Percentiles rank a stretch among this genome's conserved stretches.
Conservation (phyloP, 2,113 vertebrate genomes). For the Spizaetus ornatus region DNA sequence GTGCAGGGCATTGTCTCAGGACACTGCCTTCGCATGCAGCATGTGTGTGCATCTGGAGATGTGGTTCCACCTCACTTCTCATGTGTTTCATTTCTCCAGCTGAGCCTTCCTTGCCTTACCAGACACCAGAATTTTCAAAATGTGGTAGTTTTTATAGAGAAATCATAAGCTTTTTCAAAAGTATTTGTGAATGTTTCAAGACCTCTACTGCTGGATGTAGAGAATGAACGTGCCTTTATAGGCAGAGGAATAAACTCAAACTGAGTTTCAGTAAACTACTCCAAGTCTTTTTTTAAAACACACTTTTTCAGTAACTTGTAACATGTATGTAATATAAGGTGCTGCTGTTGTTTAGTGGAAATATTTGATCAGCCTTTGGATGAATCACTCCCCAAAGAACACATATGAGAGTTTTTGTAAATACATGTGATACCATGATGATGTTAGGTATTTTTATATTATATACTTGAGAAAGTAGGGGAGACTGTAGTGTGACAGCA, state of each 20-base stretch:
- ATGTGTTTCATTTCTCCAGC: neutral
- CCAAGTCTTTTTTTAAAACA: neutral
- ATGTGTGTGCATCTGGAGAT: neutral
- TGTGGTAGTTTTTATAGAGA: neutral
- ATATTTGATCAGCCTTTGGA: neutral
- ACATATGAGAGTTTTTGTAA: neutral
- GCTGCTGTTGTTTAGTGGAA: neutral
- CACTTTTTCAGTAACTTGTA: neutral
- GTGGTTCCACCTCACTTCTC: neutral
- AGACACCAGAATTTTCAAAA: neutral
- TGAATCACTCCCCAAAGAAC: neutral
- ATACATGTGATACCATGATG: neutral
- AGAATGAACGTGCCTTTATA: neutral
- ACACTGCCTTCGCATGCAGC: neutral
- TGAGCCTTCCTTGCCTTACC: neutral
- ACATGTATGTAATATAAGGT: neutral
- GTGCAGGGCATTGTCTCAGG: neutral
- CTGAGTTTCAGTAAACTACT: neutral
- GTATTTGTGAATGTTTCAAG: neutral
- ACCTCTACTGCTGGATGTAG: neutral
- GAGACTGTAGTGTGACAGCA: neutral
- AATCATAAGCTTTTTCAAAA: neutral
- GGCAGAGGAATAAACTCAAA: neutral
- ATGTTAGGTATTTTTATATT: neutral
- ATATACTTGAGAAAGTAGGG: too few species aligned